Percentiles rank a stretch among this genome's conserved stretches.
Conservation (phyloP, 2,888 invertebrate genomes). For the Sericinus montela region DNA sequence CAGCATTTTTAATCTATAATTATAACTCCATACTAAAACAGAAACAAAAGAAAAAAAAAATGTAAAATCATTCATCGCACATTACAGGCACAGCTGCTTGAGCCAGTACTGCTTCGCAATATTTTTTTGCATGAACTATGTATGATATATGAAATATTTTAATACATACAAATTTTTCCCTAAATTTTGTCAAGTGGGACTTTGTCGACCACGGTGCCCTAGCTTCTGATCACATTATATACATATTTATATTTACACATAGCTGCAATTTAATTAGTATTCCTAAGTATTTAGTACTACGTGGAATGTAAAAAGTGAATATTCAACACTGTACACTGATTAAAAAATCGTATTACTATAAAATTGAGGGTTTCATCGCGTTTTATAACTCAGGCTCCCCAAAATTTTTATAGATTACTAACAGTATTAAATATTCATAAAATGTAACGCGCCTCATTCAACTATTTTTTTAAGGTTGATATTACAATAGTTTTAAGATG, state of each 20-base stretch:
- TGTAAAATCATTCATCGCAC: conserved; percentile 25
- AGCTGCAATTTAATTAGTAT: conserved; percentile 53
- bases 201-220: conserved; percentile 25
- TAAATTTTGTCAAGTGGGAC: conserved; percentile 30
- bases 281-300: conserved; percentile 40
- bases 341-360: background rate
- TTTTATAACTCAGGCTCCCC: background rate
- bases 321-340: conserved; percentile 26
- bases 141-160: conserved; percentile 13
- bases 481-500: conserved; percentile 16
- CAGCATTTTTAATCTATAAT: conserved; percentile 67
- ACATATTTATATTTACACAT: conserved; percentile 69
- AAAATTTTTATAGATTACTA: background rate
- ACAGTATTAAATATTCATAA: conserved; percentile 24
- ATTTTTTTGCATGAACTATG: conserved; percentile 14
- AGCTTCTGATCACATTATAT: conserved; percentile 44
- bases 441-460: conserved; percentile 8
- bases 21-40: conserved; percentile 43
- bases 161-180: conserved; percentile 23
- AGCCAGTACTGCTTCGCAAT: conserved; percentile 30
- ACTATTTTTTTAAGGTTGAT: conserved; percentile 14
- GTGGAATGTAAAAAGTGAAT: conserved; percentile 68
- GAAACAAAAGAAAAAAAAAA: conserved; percentile 33
- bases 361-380: no score
- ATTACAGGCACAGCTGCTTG: conserved; percentile 29